Conservation (phyloP, 2,797 vertebrate species). For the Alcedo atthis region DNA sequence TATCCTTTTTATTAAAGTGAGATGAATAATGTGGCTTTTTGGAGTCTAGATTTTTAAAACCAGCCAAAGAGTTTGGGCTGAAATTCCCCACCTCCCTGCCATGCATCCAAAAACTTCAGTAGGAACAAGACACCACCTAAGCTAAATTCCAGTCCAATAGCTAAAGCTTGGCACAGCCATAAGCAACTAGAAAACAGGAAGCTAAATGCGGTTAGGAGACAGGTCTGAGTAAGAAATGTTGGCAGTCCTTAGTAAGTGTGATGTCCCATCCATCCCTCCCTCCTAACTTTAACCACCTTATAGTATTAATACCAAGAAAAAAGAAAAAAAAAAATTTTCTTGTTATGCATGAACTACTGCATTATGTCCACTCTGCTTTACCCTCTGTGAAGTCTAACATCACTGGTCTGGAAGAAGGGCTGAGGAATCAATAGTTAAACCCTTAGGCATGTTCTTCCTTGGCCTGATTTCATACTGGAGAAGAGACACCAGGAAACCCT, state of each 20-base stretch:
- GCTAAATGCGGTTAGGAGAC: background rate
- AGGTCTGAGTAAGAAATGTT: background rate
- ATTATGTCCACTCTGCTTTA: background rate
- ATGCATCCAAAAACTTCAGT: background rate
- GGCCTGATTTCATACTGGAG: background rate
- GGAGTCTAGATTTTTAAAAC: background rate
- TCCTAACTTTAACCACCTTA: background rate
- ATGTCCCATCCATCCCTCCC: background rate
- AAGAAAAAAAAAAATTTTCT: background rate
- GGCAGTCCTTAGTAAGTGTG: background rate
- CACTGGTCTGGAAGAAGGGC: background rate
- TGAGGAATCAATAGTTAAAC: background rate
- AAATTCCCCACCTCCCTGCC: background rate
- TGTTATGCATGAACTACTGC: background rate
- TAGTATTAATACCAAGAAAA: background rate
- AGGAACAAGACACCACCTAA: slow-evolving; percentile 17
- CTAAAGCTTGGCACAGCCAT: slow-evolving; percentile 11
- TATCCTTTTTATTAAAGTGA: background rate
- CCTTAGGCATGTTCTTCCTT: background rate
- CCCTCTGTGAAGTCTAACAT: background rate
- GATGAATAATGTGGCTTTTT: background rate
- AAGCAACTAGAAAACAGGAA: slow-evolving; percentile 30
- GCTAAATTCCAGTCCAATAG: background rate
- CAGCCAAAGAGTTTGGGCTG: background rate
- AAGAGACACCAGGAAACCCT: background rate